Evolutionary conservation across 1,140 invertebrate genomes (phyloP).

Genomic region (Papilio polytes): DNA sequence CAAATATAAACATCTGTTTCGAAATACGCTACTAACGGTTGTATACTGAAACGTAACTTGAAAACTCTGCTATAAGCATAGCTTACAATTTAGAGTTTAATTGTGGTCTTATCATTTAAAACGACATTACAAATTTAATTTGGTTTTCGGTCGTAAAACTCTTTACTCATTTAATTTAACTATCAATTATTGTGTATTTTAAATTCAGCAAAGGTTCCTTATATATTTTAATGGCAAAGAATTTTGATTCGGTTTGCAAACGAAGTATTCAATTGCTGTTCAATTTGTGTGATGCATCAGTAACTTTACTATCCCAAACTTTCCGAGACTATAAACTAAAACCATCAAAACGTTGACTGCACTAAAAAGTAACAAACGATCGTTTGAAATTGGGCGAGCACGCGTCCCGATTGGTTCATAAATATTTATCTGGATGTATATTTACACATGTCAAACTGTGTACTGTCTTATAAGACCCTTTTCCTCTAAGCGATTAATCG

Average conservation of each 20-base stretch:
- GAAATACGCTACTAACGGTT: background rate
- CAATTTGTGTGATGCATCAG: background rate
- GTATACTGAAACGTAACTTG: no score
- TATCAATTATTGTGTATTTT: background rate
- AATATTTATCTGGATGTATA: conserved; percentile 54
- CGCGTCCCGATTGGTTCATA: conserved; percentile 49
- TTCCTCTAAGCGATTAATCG: conserved; percentile 12
- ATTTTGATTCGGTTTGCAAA: no score
- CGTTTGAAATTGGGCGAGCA: conserved; percentile 35
- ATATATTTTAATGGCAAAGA: no score
- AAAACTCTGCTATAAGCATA: no score
- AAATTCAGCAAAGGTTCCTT: background rate
- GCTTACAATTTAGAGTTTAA: no score
- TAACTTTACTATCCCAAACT: background rate
- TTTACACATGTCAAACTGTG: conserved; percentile 51
- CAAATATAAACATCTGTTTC: background rate
- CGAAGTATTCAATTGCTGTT: background rate
- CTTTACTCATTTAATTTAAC: background rate
- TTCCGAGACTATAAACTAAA: background rate
- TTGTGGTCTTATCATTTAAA: no score
- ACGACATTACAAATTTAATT: no score
- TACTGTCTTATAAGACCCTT: conserved; percentile 26
- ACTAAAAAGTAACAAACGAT: conserved; percentile 32
- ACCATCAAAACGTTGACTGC: conserved; percentile 1
- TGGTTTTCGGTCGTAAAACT: no score